Evolutionary conservation across 2,888 invertebrate species (phyloP), one percentile per base, ranked within the genome.

Genomic region (Scelioninae gen. 1): DNA sequence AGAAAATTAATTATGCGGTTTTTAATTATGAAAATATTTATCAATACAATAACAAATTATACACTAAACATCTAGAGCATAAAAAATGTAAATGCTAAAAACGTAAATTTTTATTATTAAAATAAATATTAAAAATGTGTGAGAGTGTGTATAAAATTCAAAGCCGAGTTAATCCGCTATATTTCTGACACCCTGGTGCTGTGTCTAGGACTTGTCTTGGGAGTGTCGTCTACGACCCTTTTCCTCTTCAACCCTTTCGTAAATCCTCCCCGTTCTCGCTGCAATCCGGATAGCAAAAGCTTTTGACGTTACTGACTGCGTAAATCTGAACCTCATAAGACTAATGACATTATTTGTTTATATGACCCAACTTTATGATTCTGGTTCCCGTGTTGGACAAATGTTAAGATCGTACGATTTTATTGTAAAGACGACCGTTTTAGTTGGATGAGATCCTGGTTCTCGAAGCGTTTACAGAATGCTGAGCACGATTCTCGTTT

Each of bases 281-380:
- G 87, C 69, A 74, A 87, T 82, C 91, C 91, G 90, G 90, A 88
- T 91, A 90, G 86, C 75, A 83, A 76, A 87, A 88, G 89, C 91
- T 90, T 91, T 91, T 91, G 91, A 91, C 91, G 90, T 90, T 90
- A 88, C 90, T 90, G 87, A 87, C 88, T 87, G 88, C 87, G 71
- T 82, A 66, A 71, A 82, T 76, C 66, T 86, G 55, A 47, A 68
- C 53, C 51, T 66, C 45, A 74, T 34, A 49, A 66, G 34, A 15
- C 7, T 60, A 72, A 65, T 62, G 63, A 66, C 34, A 69, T 80
- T 76, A 43, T 72, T 69, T 53, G 15, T 60, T 32, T 31, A 32
- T 8, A 31, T 43, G 43, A 40, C 40, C 32, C 78, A 45, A 6
- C 60, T 72, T 76, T 74, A 53, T 66, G 66, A 66, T 79, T 81